Percentiles rank a stretch among this genome's conserved stretches.
phyloP scores from a whole-genome alignment of 53 echinoderm and acorn worm genomes.

The Glandiceps talaboti region DNA sequence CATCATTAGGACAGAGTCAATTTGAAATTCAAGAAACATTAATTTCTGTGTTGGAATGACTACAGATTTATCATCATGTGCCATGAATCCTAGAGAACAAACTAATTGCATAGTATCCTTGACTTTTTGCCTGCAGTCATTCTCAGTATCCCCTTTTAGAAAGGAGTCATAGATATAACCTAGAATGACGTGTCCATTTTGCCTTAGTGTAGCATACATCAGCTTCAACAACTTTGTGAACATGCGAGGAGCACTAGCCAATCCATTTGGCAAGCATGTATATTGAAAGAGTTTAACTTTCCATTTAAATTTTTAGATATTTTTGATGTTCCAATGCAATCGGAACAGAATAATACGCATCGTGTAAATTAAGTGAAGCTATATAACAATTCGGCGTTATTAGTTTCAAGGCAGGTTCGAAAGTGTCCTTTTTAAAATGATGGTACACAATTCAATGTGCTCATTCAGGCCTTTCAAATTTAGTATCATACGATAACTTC shows the following conservation, averaged over 20 bases:
- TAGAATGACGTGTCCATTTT: neutral
- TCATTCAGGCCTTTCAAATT: conserved; percentile 8
- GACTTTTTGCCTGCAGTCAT: conserved; percentile 11
- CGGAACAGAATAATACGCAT: conserved; percentile 2
- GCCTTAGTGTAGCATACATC: conserved; percentile 2
- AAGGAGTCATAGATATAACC: conserved; percentile 2
- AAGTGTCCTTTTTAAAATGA: conserved; percentile 5
- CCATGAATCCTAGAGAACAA: conserved; percentile 7
- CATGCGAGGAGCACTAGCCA: conserved; percentile 1
- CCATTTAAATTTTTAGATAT: conserved; percentile 4
- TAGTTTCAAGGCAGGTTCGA: neutral
- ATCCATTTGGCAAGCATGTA: neutral
- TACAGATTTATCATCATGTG: conserved; percentile 38
- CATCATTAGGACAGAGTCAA: conserved; percentile 25
- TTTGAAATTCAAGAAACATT: conserved; percentile 30
- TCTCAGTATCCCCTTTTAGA: neutral
- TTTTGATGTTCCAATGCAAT: neutral
- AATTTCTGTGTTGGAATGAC: conserved; percentile 27
- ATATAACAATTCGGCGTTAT: neutral
- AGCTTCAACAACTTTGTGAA: neutral
- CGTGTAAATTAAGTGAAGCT: neutral
- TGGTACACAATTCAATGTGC: conserved; percentile 6
- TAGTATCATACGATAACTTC: neutral
- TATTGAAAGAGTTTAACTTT: neutral
- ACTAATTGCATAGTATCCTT: neutral